Percentiles rank a stretch among this genome's conserved stretches.
These are phyloP conservation scores for Micromussa lordhowensis DNA, from an alignment of 92 coral and sea anemone genomes.

Conservation along the genomic window DNA sequence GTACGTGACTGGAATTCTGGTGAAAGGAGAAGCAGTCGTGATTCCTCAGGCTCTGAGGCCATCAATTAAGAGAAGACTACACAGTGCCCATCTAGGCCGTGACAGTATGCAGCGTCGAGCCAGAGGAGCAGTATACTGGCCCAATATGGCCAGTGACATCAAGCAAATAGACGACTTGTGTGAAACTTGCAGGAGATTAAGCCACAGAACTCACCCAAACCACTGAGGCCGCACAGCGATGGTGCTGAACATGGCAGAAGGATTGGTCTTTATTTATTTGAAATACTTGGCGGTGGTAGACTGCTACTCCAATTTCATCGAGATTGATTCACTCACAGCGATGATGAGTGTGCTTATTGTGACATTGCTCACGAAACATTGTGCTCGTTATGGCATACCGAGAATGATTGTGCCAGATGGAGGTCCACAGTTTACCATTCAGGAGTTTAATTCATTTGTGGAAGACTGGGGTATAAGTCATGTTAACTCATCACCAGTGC, in stretches of 20 bases:
- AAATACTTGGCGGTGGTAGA: slow-evolving; percentile 37
- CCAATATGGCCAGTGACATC: no score
- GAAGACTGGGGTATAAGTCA: slow-evolving; percentile 29
- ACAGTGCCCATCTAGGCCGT: slow-evolving; percentile 41
- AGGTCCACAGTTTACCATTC: slow-evolving; percentile 43
- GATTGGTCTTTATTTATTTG: slow-evolving; percentile 49
- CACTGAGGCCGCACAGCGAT: slow-evolving; percentile 17
- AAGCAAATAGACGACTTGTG: no score
- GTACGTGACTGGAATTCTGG: slow-evolving; percentile 59
- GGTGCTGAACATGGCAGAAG: slow-evolving; percentile 51
- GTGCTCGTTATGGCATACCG: slow-evolving; percentile 57
- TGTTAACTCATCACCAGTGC: no score
- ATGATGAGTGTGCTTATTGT: background rate
- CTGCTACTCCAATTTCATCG: slow-evolving; percentile 37
- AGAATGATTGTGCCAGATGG: slow-evolving; percentile 35
- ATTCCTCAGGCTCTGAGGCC: slow-evolving; percentile 43
- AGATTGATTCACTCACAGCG: slow-evolving; percentile 26
- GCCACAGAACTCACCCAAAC: no score
- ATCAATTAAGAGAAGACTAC: slow-evolving; percentile 33
- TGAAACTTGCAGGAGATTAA: no score
- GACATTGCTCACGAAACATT: background rate
- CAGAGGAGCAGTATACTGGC: no score
- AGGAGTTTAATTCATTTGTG: slow-evolving; percentile 48
- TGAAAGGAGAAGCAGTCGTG: slow-evolving; percentile 57
- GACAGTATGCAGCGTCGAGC: slow-evolving; percentile 37